Conservation (phyloP, 2,888 invertebrate species). For the Orchestes rusci region DNA sequence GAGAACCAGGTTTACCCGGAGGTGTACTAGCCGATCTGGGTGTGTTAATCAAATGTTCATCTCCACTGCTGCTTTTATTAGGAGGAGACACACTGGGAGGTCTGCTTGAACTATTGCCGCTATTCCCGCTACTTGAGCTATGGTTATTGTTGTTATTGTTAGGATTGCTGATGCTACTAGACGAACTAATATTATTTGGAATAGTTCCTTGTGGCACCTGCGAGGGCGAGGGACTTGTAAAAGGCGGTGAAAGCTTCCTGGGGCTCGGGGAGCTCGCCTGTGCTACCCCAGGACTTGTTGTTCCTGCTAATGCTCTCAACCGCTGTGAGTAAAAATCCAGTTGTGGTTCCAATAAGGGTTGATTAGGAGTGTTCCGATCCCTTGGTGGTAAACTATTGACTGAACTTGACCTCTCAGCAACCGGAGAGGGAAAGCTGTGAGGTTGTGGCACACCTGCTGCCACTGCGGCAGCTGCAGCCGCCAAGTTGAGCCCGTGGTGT, state of each 20-base stretch:
- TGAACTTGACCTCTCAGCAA: constrained; percentile 52
- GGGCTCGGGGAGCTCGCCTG: constrained; percentile 77
- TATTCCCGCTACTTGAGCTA: constrained; percentile 39
- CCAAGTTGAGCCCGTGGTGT: constrained; percentile 69
- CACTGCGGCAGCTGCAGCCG: constrained; percentile 65
- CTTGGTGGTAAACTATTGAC: constrained; percentile 46
- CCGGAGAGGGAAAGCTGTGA: constrained; percentile 56
- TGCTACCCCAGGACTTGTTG: constrained; percentile 89
- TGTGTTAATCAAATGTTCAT: constrained; percentile 50
- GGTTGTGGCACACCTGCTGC: constrained; percentile 58
- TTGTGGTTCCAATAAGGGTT: constrained; percentile 74
- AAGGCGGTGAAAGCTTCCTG: constrained; percentile 72
- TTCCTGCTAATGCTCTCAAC: constrained; percentile 95
- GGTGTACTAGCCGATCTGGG: constrained; percentile 60
- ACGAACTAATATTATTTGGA: constrained; percentile 32
- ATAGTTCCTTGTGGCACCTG: constrained; percentile 55
- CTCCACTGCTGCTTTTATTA: constrained; percentile 58
- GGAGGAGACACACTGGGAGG: constrained; percentile 63
- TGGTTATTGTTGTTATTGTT: constrained; percentile 52
- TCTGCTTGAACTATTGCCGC: constrained; percentile 44
- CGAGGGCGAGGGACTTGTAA: constrained; percentile 74
- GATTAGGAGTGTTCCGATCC: constrained; percentile 50
- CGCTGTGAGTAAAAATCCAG: constrained; percentile 99
- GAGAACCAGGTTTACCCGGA: constrained; percentile 51
- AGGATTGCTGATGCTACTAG: constrained; percentile 41